Evolutionary conservation across 2,113 vertebrate species (phyloP).

Genomic region (Dermatemys mawii): DNA sequence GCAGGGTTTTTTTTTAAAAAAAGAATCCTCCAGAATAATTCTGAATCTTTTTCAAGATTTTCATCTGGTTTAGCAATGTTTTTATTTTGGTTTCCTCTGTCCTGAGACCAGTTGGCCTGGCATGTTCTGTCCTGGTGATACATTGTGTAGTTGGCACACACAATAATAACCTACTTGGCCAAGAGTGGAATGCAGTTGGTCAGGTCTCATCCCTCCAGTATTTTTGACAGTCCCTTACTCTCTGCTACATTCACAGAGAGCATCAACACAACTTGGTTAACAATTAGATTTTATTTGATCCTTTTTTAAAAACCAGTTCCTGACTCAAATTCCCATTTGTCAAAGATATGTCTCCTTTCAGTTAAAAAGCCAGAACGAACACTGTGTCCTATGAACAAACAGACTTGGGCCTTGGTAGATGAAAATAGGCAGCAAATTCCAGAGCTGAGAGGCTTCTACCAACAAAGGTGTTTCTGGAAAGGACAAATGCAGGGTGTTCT

Average conservation of each 20-base stretch:
- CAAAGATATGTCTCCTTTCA: slow-evolving; percentile 56
- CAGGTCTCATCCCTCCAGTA: background rate
- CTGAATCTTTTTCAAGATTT: slow-evolving; percentile 12
- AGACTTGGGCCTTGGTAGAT: slow-evolving; percentile 6
- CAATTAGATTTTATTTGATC: slow-evolving; percentile 45
- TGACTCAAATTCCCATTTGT: slow-evolving; percentile 44
- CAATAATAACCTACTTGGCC: background rate
- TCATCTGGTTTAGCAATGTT: background rate
- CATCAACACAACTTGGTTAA: background rate
- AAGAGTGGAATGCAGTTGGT: background rate
- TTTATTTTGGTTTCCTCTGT: background rate
- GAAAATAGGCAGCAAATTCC: background rate
- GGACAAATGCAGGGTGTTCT: background rate
- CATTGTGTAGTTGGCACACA: background rate
- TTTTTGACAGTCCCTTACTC: background rate
- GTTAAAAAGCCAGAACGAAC: slow-evolving; percentile 50
- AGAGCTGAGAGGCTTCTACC: background rate
- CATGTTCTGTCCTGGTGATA: background rate
- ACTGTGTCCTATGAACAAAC: slow-evolving; percentile 48
- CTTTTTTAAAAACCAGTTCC: background rate
- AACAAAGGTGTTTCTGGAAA: slow-evolving; percentile 5
- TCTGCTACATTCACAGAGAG: background rate
- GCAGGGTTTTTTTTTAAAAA: accelerated
- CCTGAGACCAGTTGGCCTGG: slow-evolving; percentile 11
- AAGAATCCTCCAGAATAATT: background rate